A percentile compares a stretch with the other conserved stretches of the same genome.
Conservation (phyloP, 2,888 invertebrate genomes). For the Meteorus cinctellus region DNA sequence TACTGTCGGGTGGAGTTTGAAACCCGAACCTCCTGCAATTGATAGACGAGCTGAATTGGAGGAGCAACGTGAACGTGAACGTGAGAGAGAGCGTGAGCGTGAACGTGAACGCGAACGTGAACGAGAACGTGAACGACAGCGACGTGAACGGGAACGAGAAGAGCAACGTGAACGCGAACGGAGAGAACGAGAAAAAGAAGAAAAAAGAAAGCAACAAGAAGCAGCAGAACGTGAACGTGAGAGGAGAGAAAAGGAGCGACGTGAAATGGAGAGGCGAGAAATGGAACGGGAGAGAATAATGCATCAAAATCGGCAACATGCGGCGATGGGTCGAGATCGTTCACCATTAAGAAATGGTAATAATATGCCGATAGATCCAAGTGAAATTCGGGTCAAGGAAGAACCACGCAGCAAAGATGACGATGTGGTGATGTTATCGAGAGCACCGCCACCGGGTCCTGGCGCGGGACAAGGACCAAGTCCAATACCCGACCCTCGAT, state of each 20-base stretch:
- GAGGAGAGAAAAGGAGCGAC: constrained; percentile 75
- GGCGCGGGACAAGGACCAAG: constrained; percentile 71
- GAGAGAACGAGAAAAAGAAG: constrained; percentile 73
- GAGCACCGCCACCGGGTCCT: constrained; percentile 61
- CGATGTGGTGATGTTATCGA: constrained; percentile 74
- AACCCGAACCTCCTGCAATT: constrained; percentile 79
- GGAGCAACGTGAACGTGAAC: constrained; percentile 74
- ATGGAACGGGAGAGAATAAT: constrained; percentile 76
- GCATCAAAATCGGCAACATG: constrained; percentile 72
- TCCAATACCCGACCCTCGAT: constrained; percentile 75
- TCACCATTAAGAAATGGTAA: constrained; percentile 85
- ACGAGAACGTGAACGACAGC: constrained; percentile 75
- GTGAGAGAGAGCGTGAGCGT: constrained; percentile 77
- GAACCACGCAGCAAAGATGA: constrained; percentile 78
- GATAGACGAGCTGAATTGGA: constrained; percentile 79
- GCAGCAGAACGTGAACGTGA: constrained; percentile 70
- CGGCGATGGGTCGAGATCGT: constrained; percentile 76
- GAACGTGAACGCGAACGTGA: constrained; percentile 80
- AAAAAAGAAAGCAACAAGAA: constrained; percentile 71
- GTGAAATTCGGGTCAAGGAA: constrained; percentile 78
- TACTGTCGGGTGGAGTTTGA: constrained; percentile 79
- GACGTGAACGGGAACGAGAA: constrained; percentile 72
- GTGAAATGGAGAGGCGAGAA: constrained; percentile 77
- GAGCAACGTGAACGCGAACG: constrained; percentile 73
- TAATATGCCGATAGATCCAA: constrained; percentile 51